Conservation (phyloP, 2,888 invertebrate genomes). For the Diarsia dahlii region DNA sequence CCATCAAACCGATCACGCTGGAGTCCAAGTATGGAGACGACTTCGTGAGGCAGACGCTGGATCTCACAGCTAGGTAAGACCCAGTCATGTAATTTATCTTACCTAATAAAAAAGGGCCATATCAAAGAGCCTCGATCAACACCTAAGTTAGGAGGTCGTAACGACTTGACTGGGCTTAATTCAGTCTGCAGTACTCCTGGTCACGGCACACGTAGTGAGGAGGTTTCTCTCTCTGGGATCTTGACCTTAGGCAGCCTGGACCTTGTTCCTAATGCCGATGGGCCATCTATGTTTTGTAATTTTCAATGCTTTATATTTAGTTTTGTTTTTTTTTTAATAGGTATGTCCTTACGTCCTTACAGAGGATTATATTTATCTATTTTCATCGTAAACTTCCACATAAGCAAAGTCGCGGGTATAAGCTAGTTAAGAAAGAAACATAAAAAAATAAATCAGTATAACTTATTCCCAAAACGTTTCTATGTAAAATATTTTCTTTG, state of each 20-base stretch:
- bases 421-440: background rate
- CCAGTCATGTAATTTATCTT: background rate
- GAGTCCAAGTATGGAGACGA: slow-evolving; percentile 89
- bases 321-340: too few species aligned
- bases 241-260: background rate
- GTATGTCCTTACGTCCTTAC: too few species aligned
- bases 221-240: background rate
- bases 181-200: too few species aligned
- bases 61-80: slow-evolving; percentile 80
- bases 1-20: slow-evolving; percentile 91
- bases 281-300: background rate
- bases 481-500: background rate
- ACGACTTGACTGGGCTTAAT: too few species aligned
- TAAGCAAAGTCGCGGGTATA: background rate
- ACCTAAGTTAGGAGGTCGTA: too few species aligned
- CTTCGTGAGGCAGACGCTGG: slow-evolving; percentile 84
- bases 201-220: too few species aligned
- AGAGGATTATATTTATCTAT: background rate
- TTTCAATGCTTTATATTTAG: too few species aligned
- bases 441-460: background rate
- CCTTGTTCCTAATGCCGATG: background rate
- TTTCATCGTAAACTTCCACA: background rate
- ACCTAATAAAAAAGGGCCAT: background rate
- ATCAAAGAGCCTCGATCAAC: too few species aligned
- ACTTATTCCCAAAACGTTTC: background rate